A percentile compares a stretch with the other conserved stretches of the same genome.
These are phyloP conservation scores for Martes martes DNA, from an alignment of 2,113 vertebrate species.

Conservation along the genomic window DNA sequence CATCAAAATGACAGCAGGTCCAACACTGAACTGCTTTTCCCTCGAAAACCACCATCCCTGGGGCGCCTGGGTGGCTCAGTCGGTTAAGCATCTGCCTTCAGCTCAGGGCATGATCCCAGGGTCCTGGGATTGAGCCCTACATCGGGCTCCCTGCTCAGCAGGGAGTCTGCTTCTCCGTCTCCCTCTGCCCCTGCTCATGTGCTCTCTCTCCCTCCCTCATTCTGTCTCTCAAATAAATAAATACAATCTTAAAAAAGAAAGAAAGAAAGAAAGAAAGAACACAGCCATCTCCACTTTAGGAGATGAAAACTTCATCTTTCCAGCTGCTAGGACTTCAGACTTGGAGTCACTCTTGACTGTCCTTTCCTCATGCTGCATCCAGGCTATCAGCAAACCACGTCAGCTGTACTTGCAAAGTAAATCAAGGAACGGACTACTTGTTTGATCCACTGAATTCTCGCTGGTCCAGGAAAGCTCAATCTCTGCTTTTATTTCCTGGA, in stretches of 20 bases:
- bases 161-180: too few relatives aligned
- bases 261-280: too few relatives aligned
- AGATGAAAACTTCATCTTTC: neutral
- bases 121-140: too few relatives aligned
- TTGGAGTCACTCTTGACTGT: neutral
- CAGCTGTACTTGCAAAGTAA: neutral
- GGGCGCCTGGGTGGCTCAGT: too few relatives aligned
- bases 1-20: neutral
- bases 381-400: neutral
- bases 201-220: too few relatives aligned
- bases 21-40: neutral
- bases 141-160: too few relatives aligned
- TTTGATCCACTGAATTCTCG: neutral
- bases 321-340: neutral
- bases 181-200: too few relatives aligned
- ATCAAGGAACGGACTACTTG: neutral
- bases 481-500: neutral
- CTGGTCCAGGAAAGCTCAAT: neutral
- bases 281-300: neutral
- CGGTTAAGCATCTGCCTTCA: too few relatives aligned
- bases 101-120: too few relatives aligned
- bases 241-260: too few relatives aligned
- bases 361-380: neutral
- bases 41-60: neutral
- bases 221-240: too few relatives aligned